Evolutionary conservation across 2,888 invertebrate species (phyloP).

Genomic region (Nemotelus pantherinus): DNA sequence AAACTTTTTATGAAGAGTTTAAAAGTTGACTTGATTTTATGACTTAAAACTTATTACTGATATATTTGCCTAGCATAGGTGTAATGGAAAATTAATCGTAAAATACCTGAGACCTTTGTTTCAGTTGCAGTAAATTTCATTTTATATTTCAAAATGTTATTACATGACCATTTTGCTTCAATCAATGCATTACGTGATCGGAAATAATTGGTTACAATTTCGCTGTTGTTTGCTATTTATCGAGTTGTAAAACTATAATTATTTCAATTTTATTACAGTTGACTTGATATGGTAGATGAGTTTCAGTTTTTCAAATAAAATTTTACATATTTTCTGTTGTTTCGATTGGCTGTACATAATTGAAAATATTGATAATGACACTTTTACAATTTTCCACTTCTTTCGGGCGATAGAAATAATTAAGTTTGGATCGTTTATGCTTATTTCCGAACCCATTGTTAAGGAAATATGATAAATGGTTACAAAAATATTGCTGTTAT

Average conservation of each 20-base stretch:
- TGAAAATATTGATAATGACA: not conserved
- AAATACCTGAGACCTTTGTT: constrained; percentile 12
- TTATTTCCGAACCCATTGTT: too few relatives aligned
- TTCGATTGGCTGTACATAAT: constrained; percentile 8
- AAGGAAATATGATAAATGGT: too few relatives aligned
- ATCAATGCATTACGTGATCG: constrained; percentile 30
- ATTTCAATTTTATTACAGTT: not conserved
- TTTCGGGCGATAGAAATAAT: too few relatives aligned
- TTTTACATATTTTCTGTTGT: not conserved
- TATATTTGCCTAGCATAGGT: not conserved
- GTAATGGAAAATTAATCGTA: constrained; percentile 12
- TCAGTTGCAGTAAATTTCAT: constrained; percentile 17
- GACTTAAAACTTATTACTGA: not conserved
- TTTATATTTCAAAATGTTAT: constrained; percentile 17
- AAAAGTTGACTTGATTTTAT: constrained; percentile 18
- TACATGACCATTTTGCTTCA: constrained; percentile 18
- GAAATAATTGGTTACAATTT: constrained; percentile 37
- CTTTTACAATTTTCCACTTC: not conserved
- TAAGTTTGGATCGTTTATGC: too few relatives aligned
- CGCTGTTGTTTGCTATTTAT: constrained; percentile 13
- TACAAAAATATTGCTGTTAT: too few relatives aligned
- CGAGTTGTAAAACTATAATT: constrained; percentile 32
- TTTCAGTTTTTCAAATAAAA: not conserved
- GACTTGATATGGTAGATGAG: constrained; percentile 7
- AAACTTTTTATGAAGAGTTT: constrained; percentile 15